phyloP scores from a whole-genome alignment of 2,113 vertebrate species.

The Empidonax alnorum region DNA sequence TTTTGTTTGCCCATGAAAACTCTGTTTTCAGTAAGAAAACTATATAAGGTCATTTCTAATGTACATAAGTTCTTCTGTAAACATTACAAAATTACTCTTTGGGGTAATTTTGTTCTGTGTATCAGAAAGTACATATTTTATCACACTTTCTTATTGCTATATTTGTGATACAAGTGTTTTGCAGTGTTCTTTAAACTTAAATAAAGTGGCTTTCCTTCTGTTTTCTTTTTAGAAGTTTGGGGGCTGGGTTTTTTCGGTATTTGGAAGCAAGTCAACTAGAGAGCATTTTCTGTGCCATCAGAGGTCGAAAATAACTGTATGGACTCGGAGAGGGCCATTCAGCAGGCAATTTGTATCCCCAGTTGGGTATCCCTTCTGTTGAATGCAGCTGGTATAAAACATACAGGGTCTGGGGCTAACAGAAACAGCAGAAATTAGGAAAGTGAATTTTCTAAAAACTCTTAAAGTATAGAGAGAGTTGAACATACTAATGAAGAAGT shows the following conservation, averaged over 20 bases:
- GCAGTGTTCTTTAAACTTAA: background rate
- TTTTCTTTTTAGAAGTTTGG: background rate
- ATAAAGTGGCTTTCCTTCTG: background rate
- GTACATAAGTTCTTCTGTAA: background rate
- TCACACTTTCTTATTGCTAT: background rate
- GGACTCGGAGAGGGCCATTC: background rate
- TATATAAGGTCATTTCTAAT: background rate
- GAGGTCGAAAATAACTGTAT: slow-evolving; percentile 27
- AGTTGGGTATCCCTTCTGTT: background rate
- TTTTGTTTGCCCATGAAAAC: background rate
- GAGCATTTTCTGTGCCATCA: background rate
- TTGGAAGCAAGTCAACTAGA: background rate
- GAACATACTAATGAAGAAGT: background rate
- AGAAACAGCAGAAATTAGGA: background rate
- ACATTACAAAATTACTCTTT: background rate
- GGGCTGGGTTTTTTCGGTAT: background rate
- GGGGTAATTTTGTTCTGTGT: background rate
- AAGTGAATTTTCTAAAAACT: background rate
- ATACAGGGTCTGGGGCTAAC: background rate
- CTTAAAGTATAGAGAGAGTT: background rate
- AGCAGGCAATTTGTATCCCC: slow-evolving; percentile 37
- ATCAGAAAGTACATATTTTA: background rate
- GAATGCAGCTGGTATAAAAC: background rate
- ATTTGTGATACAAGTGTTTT: background rate
- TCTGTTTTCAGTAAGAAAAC: background rate